These are phyloP conservation scores for Hiodon alosoides DNA, from an alignment of 2,113 vertebrate genomes.

Conservation along the genomic window DNA sequence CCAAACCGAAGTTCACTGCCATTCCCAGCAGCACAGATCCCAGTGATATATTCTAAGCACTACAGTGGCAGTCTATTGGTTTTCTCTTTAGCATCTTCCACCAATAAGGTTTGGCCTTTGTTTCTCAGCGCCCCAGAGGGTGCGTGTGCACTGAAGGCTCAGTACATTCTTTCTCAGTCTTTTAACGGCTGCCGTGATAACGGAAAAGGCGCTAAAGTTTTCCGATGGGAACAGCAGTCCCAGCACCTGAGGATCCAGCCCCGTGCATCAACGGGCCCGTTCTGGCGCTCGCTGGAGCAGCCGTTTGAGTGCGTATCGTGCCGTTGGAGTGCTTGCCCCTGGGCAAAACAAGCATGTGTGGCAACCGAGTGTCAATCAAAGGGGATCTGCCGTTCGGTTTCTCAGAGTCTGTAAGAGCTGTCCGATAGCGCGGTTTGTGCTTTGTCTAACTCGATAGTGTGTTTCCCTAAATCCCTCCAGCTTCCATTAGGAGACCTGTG, in stretches of 20 bases:
- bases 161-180: neutral
- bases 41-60: too few relatives aligned
- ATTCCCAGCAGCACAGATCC: too few relatives aligned
- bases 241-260: neutral
- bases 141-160: neutral
- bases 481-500: neutral
- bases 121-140: too few relatives aligned
- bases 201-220: conserved; percentile 5
- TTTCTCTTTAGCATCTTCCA: too few relatives aligned
- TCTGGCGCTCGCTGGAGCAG: conserved; percentile 4
- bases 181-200: neutral
- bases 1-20: too few relatives aligned
- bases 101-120: too few relatives aligned
- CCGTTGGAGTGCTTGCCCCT: neutral
- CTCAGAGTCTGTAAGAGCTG: neutral
- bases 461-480: neutral
- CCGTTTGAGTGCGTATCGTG: conserved; percentile 4
- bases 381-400: neutral
- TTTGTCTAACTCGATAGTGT: neutral
- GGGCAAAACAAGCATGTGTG: neutral
- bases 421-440: neutral
- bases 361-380: neutral
- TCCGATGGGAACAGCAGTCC: neutral
- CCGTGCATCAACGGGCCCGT: conserved; percentile 13
- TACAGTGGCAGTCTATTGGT: too few relatives aligned